Conservation (phyloP, 2,113 vertebrate species). For the Alosa alosa region DNA sequence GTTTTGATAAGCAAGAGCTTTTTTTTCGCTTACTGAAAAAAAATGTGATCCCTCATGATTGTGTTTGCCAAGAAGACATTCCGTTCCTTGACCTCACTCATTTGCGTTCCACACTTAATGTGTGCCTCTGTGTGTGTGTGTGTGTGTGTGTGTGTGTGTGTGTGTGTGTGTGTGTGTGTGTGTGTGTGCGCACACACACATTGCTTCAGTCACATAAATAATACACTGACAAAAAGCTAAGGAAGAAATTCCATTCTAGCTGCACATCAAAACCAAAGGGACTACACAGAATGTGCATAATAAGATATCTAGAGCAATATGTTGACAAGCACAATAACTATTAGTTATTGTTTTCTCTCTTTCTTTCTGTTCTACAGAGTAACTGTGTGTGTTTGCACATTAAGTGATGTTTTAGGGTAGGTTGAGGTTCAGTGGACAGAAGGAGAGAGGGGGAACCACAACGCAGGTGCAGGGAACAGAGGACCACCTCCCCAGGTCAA, state of each 20-base stretch:
- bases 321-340: neutral
- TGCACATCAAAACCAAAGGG: constrained; percentile 37
- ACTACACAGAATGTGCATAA: neutral
- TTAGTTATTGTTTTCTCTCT: neutral
- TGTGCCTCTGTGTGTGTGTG: constrained; percentile 30
- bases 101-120: constrained; percentile 55
- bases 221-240: constrained; percentile 77
- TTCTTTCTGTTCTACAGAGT: neutral
- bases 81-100: constrained; percentile 71
- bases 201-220: constrained; percentile 77
- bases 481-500: neutral
- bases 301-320: neutral
- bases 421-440: neutral
- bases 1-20: constrained; percentile 39
- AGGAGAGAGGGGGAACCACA: neutral
- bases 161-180: constrained; percentile 33
- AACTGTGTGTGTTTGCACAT: neutral
- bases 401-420: neutral
- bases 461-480: neutral
- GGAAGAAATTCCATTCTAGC: constrained; percentile 73
- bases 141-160: constrained; percentile 33
- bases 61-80: constrained; percentile 64
- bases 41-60: constrained; percentile 54
- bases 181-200: constrained; percentile 37
- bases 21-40: constrained; percentile 59